Evolutionary conservation across 2,888 invertebrate genomes (phyloP).

Genomic region (Stenchaetothrips biformis): DNA sequence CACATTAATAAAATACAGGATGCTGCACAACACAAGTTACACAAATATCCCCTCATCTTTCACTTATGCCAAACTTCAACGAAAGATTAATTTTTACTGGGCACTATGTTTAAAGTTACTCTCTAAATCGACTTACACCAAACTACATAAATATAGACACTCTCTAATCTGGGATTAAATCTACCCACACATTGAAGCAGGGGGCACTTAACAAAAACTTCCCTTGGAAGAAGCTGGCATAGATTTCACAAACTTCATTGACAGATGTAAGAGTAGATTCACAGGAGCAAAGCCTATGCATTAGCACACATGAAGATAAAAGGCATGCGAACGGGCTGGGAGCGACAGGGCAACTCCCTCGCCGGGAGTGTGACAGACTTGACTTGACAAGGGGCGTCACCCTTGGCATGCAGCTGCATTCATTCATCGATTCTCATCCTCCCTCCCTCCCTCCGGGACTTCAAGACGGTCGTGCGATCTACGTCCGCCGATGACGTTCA

Average conservation of each 20-base stretch:
- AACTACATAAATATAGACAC: no score
- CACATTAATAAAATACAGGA: no score
- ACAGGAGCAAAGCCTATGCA: not conserved
- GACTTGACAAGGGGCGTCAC: no score
- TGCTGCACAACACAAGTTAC: no score
- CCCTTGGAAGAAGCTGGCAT: not conserved
- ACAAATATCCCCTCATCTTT: no score
- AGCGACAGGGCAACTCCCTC: not conserved
- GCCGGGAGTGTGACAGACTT: not conserved
- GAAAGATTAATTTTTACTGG: no score
- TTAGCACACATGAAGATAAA: not conserved
- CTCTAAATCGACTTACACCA: no score
- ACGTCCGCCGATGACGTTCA: no score
- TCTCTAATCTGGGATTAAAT: not conserved
- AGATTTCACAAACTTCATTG: not conserved
- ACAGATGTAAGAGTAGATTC: not conserved
- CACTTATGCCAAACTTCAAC: no score
- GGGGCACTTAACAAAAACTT: not conserved
- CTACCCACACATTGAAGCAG: constrained; percentile 6
- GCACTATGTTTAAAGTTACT: no score
- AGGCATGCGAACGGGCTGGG: not conserved
- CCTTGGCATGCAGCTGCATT: no score
- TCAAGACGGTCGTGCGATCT: not conserved
- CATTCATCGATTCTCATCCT: not conserved
- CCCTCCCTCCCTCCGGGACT: not conserved